phyloP scores from a whole-genome alignment of 2,113 vertebrate genomes.

The Noctilio leporinus region DNA sequence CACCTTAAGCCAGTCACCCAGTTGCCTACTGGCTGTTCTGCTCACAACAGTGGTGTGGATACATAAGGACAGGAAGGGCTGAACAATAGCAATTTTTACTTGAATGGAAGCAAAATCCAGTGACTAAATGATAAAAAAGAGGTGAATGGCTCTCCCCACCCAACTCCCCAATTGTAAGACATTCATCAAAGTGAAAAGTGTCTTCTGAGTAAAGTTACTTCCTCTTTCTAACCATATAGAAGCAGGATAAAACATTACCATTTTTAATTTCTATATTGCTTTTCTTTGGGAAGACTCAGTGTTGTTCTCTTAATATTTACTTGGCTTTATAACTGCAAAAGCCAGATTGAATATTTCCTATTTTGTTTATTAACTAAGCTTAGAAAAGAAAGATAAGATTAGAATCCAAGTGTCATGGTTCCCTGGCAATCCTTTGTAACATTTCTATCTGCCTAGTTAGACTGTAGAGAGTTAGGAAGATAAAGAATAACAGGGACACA shows the following conservation, averaged over 20 bases:
- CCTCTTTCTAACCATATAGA: not conserved
- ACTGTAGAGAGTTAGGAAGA: not conserved
- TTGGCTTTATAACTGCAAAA: constrained; percentile 5
- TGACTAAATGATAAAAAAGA: no score
- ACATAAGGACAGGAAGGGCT: no score
- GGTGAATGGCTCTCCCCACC: not conserved
- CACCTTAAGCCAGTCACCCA: no score
- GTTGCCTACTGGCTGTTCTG: no score
- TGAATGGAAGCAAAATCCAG: no score
- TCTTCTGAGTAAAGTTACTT: constrained; percentile 3
- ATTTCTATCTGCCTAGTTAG: not conserved
- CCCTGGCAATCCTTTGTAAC: not conserved
- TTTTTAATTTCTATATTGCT: not conserved
- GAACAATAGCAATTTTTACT: no score
- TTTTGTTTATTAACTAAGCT: constrained; percentile 21
- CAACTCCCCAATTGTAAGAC: not conserved
- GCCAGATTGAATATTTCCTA: not conserved
- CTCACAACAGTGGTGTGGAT: no score
- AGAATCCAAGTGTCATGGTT: not conserved
- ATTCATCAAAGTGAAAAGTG: not conserved
- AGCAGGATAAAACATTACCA: not conserved
- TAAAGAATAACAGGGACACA: not conserved
- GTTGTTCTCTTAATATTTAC: not conserved
- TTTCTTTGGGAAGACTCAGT: not conserved
- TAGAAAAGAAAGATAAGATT: constrained; percentile 1